Evolutionary conservation across 2,888 invertebrate species (phyloP), one percentile per base, ranked within the genome.

Genomic region (Caenorhabditis angaria): DNA sequence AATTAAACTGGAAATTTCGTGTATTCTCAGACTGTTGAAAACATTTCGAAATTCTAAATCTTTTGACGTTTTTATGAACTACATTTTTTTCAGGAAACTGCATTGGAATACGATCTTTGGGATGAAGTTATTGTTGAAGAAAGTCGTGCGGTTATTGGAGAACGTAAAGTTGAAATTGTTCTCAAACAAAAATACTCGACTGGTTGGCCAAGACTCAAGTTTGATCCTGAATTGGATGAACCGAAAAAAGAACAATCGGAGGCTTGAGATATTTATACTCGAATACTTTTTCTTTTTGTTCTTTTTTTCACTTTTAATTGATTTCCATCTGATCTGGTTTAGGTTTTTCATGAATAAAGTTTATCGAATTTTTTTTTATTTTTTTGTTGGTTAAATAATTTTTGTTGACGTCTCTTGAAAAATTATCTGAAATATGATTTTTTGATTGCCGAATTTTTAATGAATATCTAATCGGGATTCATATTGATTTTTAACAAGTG

Each of bases 141-240:
- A 50, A 82, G 83, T 53, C 56, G 55, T 12, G 82, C 79, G 10
- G 58, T 80, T 24, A 67, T 86, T 47, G 82, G 80, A 20, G 85
- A 86, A 61, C 64, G 85, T n/a, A 85, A 85, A 76, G 77, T 85
- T 18, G 85, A 85, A 53, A 67, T 85, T 20, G 70, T 82, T 20
- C 71, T 85, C 55, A 85, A 86, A 65, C 84, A 86, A 62, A 77
- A 74, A n/a, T 74, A 76, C 51, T 61, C 69, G 2, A 70, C 64
- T 20, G 78, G 80, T 8, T 86, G 86, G 86, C 86, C 86, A 18
- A 72, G 80, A 32, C 73, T 86, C 14, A 74, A 74, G 22, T 85
- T 81, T 60, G 82, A 82, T 54, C 59, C 72, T 8, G 70, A 73
- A 24, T 50, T 75, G 0, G 79, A 79, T 51, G 65, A 68, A 5